phyloP scores from a whole-genome alignment of 2,797 vertebrate genomes.

The Pseudochirops corinnae region DNA sequence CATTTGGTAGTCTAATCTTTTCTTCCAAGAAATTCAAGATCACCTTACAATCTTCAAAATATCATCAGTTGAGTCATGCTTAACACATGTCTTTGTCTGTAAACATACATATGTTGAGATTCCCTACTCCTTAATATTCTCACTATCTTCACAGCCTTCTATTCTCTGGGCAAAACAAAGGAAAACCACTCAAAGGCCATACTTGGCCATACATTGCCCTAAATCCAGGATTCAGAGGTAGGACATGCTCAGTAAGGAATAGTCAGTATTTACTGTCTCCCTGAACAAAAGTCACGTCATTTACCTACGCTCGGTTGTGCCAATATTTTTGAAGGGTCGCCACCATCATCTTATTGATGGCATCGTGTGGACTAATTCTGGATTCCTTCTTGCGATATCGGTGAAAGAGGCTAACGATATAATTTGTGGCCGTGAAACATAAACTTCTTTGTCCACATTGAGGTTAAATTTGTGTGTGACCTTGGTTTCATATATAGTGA shows the following conservation, averaged over 20 bases:
- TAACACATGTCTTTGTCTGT: background rate
- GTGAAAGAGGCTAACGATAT: background rate
- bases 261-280: background rate
- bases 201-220: background rate
- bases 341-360: too few species aligned
- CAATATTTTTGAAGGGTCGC: background rate
- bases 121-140: background rate
- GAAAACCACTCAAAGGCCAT: background rate
- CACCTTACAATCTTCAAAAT: conserved; percentile 54
- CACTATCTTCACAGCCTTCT: background rate
- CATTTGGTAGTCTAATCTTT: conserved; percentile 55
- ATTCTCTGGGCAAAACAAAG: conserved; percentile 13
- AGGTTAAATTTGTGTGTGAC: too few species aligned
- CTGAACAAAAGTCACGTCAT: background rate
- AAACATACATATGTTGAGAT: background rate
- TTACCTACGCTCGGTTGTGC: background rate
- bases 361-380: background rate
- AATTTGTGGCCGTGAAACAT: background rate
- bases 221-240: background rate
- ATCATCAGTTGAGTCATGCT: conserved; percentile 13
- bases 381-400: background rate
- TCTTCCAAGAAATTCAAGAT: conserved; percentile 32
- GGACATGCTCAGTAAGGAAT: background rate
- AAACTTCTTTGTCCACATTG: background rate
- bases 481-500: background rate